A percentile compares a stretch with the other conserved stretches of the same genome.
These are phyloP conservation scores for Lycaon pictus DNA, from an alignment of 2,113 vertebrate species.

Conservation along the genomic window DNA sequence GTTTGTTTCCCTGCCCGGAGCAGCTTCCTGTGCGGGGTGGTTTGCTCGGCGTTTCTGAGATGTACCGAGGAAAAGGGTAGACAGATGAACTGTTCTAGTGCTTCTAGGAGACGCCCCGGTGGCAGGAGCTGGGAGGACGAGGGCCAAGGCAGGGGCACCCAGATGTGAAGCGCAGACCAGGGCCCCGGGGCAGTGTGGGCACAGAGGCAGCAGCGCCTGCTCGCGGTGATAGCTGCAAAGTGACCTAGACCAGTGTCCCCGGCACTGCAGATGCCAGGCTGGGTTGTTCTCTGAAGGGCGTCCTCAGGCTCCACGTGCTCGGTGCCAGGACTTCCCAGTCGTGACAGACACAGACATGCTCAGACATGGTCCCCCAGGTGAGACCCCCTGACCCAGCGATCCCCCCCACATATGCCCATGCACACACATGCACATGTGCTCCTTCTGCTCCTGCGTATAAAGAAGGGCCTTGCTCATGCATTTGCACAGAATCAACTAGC, in stretches of 20 bases:
- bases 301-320: accelerated
- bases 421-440: not conserved
- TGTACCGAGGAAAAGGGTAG: not conserved
- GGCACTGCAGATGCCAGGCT: not conserved
- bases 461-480: not conserved
- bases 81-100: not conserved
- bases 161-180: not conserved
- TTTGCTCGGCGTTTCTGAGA: not conserved
- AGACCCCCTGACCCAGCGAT: not conserved
- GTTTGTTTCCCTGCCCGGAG: not conserved
- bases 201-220: not conserved
- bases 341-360: not conserved
- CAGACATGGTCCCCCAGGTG: not conserved
- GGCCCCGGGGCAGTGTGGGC: not conserved
- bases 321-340: not conserved
- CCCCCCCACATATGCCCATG: not conserved
- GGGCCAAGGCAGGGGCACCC: not conserved
- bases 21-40: not conserved
- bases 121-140: not conserved
- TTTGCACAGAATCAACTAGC: not conserved
- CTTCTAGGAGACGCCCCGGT: not conserved
- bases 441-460: not conserved
- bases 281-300: not conserved
- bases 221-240: accelerated
- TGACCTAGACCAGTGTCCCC: not conserved